Evolutionary conservation across 2,797 vertebrate genomes (phyloP), one percentile per base, ranked within the genome.

Genomic region (Neoniphon sammara): DNA sequence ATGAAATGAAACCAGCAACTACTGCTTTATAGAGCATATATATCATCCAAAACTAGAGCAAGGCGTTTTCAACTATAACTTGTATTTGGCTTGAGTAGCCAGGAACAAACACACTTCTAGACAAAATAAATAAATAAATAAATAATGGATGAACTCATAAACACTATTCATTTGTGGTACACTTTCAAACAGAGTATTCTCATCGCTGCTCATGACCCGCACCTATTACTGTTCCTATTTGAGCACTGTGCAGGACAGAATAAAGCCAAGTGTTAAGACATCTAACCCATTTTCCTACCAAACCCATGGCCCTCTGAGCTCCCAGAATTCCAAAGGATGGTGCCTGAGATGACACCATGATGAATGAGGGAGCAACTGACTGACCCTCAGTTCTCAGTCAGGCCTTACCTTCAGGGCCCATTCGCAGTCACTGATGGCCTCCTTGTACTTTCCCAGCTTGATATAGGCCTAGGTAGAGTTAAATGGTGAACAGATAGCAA

Each of bases 331-430:
- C 60, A 55, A 55, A 62, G 44, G 72, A 30, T 12, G 7, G 15
- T 53, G 63, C 55, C 54, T 79, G 10, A 39, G 56, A 75, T 74
- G 70, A 76, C 76, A 75, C 20, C 14, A 31, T 89, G 68, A 86
- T 27, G 63, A 87, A 90, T 77, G 58, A 80, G 70, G 53, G 42
- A 75, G 46, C 46, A 66, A 49, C 34, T 73, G 47, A 72, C n/a
- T 75, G 66, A 87, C 72, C 73, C 59, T 30, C 2, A 54, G 34
- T 68, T 25, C 34, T 21, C 52, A 67, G 56, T 20, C 30, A 71
- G 12, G 73, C 56, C 93, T 94, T 93, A 98, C 98, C 96, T 95
- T 97, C 67, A 99, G 80, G 36, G 97, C 97, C 96, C 96, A 98
- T 56, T 98, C 94, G 61, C 96, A 98, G 85, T 99, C 97, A 75